Evolutionary conservation across 2,113 vertebrate species (phyloP), one percentile per base, ranked within the genome.

Genomic region (Tympanuchus pallidicinctus): DNA sequence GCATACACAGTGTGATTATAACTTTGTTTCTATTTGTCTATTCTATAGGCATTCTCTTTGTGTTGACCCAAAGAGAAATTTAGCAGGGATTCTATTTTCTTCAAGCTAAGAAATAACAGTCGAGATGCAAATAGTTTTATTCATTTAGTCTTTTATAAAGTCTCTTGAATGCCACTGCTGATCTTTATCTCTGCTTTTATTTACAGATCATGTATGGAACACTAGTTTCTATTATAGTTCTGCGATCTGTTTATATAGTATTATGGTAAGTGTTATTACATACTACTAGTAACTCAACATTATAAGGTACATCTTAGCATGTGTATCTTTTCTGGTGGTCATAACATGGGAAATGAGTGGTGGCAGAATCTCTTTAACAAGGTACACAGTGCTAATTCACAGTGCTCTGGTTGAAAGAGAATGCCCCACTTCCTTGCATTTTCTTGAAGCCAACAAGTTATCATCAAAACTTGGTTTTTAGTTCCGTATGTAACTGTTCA

Each of bases 121-220:
- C 14, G 25, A 6, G 6, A 38, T 80, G 66, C 14, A 60, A 36
- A 24, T 6, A 0, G 2, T 50, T 76, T 87, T 34, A 32, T 6
- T 82, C 8, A 4, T 71, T 3, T 60, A 9, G 7, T 56, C 5
- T 52, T 75, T 50, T 80, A 16, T 64, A 34, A 71, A 71, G 28
- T 87, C 45, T 43, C 10, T 81, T 50, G 34, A 75, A 40, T 22
- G 48, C 18, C 87, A 32, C 82, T 61, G 61, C 22, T 93, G 43
- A 95, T 22, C 82, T 66, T 54, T 71, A 0, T 80, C 72, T 94
- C 77, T 75, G 30, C 85, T 90, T 74, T 93, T 73, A 63, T 86
- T 72, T 94, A n/a, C 95, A 99, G 99, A 98, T 99, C 86, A 99
- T 99, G 99, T 99, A 99, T 82, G 99, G 98, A 64, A 96, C 98